These are phyloP conservation scores for Amphibalanus amphitrite DNA, from an alignment of 1,140 invertebrate genomes.

Conservation along the genomic window DNA sequence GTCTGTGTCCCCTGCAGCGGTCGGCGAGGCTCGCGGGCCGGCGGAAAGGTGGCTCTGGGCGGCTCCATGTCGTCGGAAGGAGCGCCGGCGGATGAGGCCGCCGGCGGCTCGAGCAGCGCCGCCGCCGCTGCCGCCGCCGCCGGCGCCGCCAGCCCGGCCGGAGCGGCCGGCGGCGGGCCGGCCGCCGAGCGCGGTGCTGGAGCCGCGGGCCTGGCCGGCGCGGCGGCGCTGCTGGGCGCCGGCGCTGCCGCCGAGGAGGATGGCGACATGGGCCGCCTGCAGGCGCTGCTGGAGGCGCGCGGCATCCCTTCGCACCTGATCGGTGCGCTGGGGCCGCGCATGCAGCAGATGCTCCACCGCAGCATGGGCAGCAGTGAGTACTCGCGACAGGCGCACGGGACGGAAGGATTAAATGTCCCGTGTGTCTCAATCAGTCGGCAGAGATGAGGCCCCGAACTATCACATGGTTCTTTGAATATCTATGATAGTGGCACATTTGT, in stretches of 20 bases:
- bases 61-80: slow-evolving; percentile 20
- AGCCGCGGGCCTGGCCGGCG: neutral
- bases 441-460: too few relatives aligned
- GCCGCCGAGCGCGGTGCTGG: slow-evolving; percentile 3
- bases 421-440: too few relatives aligned
- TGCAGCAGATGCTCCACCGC: slow-evolving; percentile 90
- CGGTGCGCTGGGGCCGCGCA: slow-evolving; percentile 80
- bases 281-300: slow-evolving; percentile 78
- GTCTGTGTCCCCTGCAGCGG: slow-evolving; percentile 27
- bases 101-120: slow-evolving; percentile 7
- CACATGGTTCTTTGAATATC: too few relatives aligned
- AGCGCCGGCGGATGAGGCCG: slow-evolving; percentile 22
- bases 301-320: slow-evolving; percentile 89
- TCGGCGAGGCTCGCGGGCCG: slow-evolving; percentile 38
- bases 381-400: too few relatives aligned
- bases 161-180: slow-evolving; percentile 11
- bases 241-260: slow-evolving; percentile 42
- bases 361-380: slow-evolving; percentile 41
- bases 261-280: slow-evolving; percentile 68
- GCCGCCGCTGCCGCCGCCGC: slow-evolving; percentile 20
- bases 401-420: too few relatives aligned
- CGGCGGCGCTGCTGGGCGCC: slow-evolving; percentile 20
- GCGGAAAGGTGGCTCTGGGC: slow-evolving; percentile 28
- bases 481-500: slow-evolving; percentile 18
- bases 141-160: slow-evolving; percentile 23